Evolutionary conservation across 1,140 invertebrate species (phyloP).

Genomic region (Musca vetustissima): DNA sequence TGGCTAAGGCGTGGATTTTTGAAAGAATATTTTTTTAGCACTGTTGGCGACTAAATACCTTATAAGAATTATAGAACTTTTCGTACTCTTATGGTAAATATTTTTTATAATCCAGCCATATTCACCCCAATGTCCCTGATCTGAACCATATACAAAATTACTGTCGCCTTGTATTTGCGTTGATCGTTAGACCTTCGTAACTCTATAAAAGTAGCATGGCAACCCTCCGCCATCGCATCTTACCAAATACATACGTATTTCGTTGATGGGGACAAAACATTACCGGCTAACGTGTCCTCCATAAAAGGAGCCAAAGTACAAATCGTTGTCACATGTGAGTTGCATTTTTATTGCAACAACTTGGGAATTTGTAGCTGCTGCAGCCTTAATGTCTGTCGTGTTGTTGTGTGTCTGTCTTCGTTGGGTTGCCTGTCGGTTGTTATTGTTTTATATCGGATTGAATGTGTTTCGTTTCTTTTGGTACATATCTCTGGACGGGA

Average conservation of each 20-base stretch:
- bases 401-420: not conserved
- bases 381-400: not conserved
- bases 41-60: too few relatives aligned
- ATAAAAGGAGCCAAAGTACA: conserved; percentile 55
- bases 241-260: not conserved
- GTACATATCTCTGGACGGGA: not conserved
- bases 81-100: too few relatives aligned
- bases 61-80: too few relatives aligned
- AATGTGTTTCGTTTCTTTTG: conserved; percentile 1
- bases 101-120: too few relatives aligned
- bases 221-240: too few relatives aligned
- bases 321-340: conserved; percentile 56
- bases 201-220: too few relatives aligned
- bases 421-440: not conserved
- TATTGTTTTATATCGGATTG: not conserved
- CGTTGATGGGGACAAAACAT: conserved; percentile 8
- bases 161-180: too few relatives aligned
- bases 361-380: conserved; percentile 43
- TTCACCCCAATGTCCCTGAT: too few relatives aligned
- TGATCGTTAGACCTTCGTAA: too few relatives aligned
- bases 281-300: conserved; percentile 30
- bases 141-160: too few relatives aligned
- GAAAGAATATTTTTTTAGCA: too few relatives aligned
- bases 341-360: conserved; percentile 54
- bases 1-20: too few relatives aligned